Evolutionary conservation across 37 sponge, comb jelly and placozoan genomes (phyloP), one percentile per base, ranked within the genome.

Genomic region (Agelas oroides): DNA sequence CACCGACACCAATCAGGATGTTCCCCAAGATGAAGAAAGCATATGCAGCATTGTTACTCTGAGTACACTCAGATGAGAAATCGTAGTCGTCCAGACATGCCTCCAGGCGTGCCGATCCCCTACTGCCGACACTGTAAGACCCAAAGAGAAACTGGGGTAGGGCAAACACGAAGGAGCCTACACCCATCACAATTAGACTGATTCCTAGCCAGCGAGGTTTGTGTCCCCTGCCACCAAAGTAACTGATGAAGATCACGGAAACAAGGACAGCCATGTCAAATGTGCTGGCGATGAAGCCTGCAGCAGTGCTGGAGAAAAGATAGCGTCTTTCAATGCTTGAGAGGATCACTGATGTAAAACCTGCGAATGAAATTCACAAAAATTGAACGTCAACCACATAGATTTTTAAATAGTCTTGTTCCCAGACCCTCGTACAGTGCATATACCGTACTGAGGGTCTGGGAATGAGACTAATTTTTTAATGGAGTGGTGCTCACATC

Each of bases 221-320:
- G 80, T 95, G 93, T 20, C 91, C 79, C 32, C 74, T 71, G 56
- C 94, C 96, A 19, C 93, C 96, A 75, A 92, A 92, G 61, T 95
- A 92, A 84, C 91, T 95, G 76, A 87, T 81, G 65, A 88, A 81
- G 21, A 89, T 40, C 16, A 89, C 70, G n/a, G 75, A 76, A 17
- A 89, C 58, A 12, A 88, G 68, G 2, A 89, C 91, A 13, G 88
- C 61, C 20, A 83, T 74, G 53, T 95, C 96, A 56, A 87, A 92
- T 0, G 87, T 79, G 59, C 77, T 84, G 53, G 92, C 83, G 40
- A 91, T 86, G 37, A 88, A 30, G 14, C 92, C 92, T 36, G 89
- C 59, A 13, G 67, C 56, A 1, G 78, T 70, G 32, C 95, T 91
- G 60, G 89, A 71, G 70, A 94, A 73, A 53, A 88, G 31, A 64